These are phyloP conservation scores for Atta texana DNA, from an alignment of 1,140 invertebrate genomes.

Conservation along the genomic window DNA sequence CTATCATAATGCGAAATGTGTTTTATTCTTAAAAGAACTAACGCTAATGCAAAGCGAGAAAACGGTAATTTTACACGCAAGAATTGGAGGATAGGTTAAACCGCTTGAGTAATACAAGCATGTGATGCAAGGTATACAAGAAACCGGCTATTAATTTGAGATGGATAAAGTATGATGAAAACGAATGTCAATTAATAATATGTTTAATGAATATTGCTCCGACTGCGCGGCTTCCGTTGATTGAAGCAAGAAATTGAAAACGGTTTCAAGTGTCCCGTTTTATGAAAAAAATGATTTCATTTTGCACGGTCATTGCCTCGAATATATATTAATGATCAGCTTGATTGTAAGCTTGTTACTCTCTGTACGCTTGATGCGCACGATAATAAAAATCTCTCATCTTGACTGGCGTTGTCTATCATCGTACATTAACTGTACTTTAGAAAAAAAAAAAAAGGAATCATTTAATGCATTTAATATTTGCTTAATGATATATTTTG, in stretches of 20 bases:
- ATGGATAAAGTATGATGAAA: not conserved
- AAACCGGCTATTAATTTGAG: slow-evolving; percentile 26
- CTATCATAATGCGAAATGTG: not conserved
- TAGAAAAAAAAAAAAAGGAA: not conserved
- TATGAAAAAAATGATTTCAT: slow-evolving; percentile 15
- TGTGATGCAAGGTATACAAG: not conserved
- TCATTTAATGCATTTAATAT: not conserved
- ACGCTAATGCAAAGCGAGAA: not conserved
- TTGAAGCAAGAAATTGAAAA: slow-evolving; percentile 25
- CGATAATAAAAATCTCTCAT: slow-evolving; percentile 43
- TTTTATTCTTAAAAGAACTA: not conserved
- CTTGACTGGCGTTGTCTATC: not conserved
- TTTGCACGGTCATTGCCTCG: slow-evolving; percentile 39
- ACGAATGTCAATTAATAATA: not conserved
- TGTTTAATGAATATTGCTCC: not conserved
- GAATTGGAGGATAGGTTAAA: not conserved
- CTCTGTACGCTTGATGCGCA: slow-evolving; percentile 23
- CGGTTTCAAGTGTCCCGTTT: slow-evolving; percentile 19
- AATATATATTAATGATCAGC: slow-evolving; percentile 32
- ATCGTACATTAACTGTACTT: not conserved
- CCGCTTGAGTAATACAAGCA: not conserved
- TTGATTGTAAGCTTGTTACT: not conserved
- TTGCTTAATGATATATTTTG: not conserved
- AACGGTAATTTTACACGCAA: not conserved
- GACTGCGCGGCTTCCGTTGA: not conserved